These are phyloP conservation scores for Rhinogobio ventralis DNA, from an alignment of 2,797 vertebrate genomes.

Conservation along the genomic window DNA sequence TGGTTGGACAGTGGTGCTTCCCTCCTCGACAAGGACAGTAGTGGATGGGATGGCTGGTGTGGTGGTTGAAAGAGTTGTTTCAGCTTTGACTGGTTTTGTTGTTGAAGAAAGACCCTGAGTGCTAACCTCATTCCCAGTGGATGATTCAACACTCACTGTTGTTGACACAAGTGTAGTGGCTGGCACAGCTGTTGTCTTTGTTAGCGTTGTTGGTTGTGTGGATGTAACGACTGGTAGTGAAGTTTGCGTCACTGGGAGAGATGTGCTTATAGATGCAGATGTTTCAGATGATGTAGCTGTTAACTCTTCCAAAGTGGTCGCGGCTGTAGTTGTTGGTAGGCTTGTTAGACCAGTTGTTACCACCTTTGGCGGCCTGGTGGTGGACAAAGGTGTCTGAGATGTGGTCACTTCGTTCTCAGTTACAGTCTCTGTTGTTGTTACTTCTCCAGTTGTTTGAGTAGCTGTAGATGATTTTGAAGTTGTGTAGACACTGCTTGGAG, in stretches of 20 bases:
- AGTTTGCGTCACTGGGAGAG: not conserved
- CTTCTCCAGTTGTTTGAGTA: not conserved
- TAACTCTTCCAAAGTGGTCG: not conserved
- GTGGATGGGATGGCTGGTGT: constrained; percentile 18
- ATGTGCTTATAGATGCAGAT: not conserved
- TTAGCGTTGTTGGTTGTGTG: not conserved
- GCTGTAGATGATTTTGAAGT: constrained; percentile 21
- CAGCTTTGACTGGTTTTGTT: not conserved
- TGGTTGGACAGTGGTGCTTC: constrained; percentile 1
- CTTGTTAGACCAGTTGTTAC: not conserved
- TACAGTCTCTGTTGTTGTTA: not conserved
- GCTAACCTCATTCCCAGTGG: not conserved
- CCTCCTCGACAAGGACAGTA: not conserved
- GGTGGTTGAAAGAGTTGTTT: constrained; percentile 25
- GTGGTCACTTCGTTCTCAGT: not conserved
- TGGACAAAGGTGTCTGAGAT: not conserved
- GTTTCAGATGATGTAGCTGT: not conserved
- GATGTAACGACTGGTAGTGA: not conserved
- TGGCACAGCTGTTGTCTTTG: not conserved
- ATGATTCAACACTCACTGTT: not conserved
- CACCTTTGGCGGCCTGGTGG: not conserved
- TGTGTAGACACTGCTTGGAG: not conserved
- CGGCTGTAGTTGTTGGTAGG: not conserved
- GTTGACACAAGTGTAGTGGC: not conserved
- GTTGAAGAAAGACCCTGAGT: not conserved